A percentile compares a stretch with the other conserved stretches of the same genome.
phyloP scores from a whole-genome alignment of 2,113 vertebrate species.

The Danionella cerebrum region DNA sequence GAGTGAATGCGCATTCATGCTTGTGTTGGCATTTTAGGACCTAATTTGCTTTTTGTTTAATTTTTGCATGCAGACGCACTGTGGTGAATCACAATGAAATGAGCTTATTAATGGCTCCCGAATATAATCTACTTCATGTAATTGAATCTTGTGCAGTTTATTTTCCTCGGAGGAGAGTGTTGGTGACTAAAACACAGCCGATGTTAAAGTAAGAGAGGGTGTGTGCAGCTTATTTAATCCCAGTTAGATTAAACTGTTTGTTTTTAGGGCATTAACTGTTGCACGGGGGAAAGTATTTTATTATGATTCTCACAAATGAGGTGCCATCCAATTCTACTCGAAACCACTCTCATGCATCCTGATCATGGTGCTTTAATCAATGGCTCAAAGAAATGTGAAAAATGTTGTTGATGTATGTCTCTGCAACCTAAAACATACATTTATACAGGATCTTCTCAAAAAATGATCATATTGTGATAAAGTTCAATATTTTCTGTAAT shows the following conservation, averaged over 20 bases:
- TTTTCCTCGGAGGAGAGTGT: not conserved
- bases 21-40: slow-evolving; percentile 47
- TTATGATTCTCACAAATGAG: no score
- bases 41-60: slow-evolving; percentile 52
- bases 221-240: not conserved
- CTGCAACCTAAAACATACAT: no score
- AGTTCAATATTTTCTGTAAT: no score
- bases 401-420: no score
- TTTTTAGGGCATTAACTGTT: not conserved
- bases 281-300: no score
- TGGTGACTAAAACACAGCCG: slow-evolving; percentile 8
- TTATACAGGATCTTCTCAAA: no score
- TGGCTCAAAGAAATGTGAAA: no score
- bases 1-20: slow-evolving; percentile 37
- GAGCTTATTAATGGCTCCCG: slow-evolving; percentile 43
- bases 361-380: no score
- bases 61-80: slow-evolving; percentile 41
- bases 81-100: slow-evolving; percentile 35
- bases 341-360: no score
- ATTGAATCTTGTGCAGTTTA: slow-evolving; percentile 44
- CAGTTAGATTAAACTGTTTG: not conserved
- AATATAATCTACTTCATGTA: slow-evolving; percentile 37
- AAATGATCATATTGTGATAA: no score
- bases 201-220: not conserved
- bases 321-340: no score